A percentile compares a stretch with the other conserved stretches of the same genome.
phyloP scores from a whole-genome alignment of 2,797 vertebrate genomes.

The Rhyacichthys aspro region DNA sequence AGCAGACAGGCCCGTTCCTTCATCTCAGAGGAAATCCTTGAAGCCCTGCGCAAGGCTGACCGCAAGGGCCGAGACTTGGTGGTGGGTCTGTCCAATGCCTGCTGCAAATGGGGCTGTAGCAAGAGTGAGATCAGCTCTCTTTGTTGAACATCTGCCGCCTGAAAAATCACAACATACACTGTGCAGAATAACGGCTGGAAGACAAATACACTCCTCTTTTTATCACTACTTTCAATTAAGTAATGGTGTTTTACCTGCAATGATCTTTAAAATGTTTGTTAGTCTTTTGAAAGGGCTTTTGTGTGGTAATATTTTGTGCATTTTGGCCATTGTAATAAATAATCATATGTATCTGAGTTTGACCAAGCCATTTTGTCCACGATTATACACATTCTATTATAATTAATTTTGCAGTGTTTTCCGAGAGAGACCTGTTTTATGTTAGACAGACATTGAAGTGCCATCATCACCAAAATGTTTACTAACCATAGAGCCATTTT shows the following conservation, averaged over 20 bases:
- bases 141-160: slow-evolving; percentile 71
- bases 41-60: slow-evolving; percentile 78
- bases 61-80: slow-evolving; percentile 82
- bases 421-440: no score
- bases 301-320: slow-evolving; percentile 9
- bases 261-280: slow-evolving; percentile 10
- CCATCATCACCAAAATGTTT: no score
- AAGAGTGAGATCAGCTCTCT: slow-evolving; percentile 89
- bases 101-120: slow-evolving; percentile 90
- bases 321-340: slow-evolving; percentile 27
- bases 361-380: slow-evolving; percentile 9
- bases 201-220: slow-evolving; percentile 4
- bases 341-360: slow-evolving; percentile 13
- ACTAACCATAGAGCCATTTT: no score
- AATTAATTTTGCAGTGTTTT: not conserved
- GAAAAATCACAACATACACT: not conserved
- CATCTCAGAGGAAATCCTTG: slow-evolving; percentile 78
- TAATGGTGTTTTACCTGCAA: slow-evolving; percentile 15
- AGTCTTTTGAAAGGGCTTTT: slow-evolving; percentile 36
- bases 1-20: slow-evolving; percentile 70
- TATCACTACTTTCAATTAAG: not conserved
- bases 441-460: no score
- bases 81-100: slow-evolving; percentile 84
- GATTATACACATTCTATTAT: not conserved
- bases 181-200: slow-evolving; percentile 11